Evolutionary conservation across 2,888 invertebrate species (phyloP), one percentile per base, ranked within the genome.

Genomic region (Bellardia pandia): DNA sequence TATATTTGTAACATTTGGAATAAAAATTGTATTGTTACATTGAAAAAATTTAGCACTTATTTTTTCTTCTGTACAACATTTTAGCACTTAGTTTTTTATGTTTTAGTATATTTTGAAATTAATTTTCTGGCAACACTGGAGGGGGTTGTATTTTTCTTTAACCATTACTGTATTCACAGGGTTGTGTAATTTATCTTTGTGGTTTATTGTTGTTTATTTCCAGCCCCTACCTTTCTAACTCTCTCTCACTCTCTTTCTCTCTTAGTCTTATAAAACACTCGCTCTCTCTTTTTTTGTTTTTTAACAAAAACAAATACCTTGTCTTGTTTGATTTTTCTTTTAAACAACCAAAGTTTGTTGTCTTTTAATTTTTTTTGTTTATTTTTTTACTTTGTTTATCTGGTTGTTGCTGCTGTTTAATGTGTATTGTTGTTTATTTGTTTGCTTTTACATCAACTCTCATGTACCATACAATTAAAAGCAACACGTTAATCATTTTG

Each of bases 401-500:
- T 45, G 68, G 13, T 4, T 30, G 3, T n/a, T 3, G 33, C 4
- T 51, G 23, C 11, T 62, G 7, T 7, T 9, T 33, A 9, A 7
- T 58, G 13, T 74, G 9, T 56, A n/a, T 62, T 13, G n/a, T 51
- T 42, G 23, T 48, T 66, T 33, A 11, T 68, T 40, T 74, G 53
- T 66, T 53, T 76, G 74, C 48, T 56, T 64, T 74, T 78, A 62
- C 68, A 71, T 48, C 4, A 58, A 51, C 14, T 51, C 40, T 48
- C 45, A 56, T 68, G 68, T 58, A 30, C 5, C 68, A 30, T 62
- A 45, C 69, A 76, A 81, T 68, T 79, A 74, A 64, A 78, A 81
- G 87, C 87, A 87, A 87, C 87, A 87, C 85, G 87, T 85, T 85
- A 87, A 85, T 68, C 84, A 85, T 85, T 45, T 45, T 85, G 37